Percentiles rank a stretch among this genome's conserved stretches.
Evolutionary conservation across 2,113 vertebrate species (phyloP).

Genomic region (Acrocephalus arundinaceus): DNA sequence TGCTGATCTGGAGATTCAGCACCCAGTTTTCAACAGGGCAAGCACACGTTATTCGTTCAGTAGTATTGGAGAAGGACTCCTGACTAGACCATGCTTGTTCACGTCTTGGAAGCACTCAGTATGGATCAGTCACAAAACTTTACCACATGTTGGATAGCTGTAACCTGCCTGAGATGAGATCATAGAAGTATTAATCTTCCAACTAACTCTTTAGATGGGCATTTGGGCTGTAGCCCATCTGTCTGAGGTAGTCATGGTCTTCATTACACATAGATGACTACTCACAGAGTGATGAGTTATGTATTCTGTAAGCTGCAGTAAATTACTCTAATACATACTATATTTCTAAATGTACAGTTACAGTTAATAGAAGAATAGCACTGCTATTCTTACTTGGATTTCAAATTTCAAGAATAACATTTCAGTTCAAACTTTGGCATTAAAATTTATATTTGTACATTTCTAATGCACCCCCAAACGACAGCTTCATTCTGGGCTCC

Average conservation of each 20-base stretch:
- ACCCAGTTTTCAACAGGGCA: background rate
- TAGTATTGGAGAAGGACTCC: background rate
- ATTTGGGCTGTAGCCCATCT: background rate
- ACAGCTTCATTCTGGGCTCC: background rate
- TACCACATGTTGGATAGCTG: background rate
- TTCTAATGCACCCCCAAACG: background rate
- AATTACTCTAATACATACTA: background rate
- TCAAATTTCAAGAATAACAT: background rate
- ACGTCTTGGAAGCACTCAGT: background rate
- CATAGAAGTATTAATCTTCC: slow-evolving; percentile 3
- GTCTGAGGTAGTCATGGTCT: background rate
- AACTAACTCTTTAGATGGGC: background rate
- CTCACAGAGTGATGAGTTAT: background rate
- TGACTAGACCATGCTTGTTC: background rate
- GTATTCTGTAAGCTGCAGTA: background rate
- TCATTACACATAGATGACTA: background rate
- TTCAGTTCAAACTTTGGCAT: background rate
- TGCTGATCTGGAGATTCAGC: background rate
- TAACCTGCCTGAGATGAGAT: slow-evolving; percentile 11
- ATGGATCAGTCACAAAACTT: background rate
- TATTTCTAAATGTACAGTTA: background rate
- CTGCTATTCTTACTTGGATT: background rate
- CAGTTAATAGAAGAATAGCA: background rate
- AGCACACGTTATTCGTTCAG: background rate
- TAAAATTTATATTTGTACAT: background rate